phyloP scores from a whole-genome alignment of 1,140 invertebrate species.

The Plutomurus gul region DNA sequence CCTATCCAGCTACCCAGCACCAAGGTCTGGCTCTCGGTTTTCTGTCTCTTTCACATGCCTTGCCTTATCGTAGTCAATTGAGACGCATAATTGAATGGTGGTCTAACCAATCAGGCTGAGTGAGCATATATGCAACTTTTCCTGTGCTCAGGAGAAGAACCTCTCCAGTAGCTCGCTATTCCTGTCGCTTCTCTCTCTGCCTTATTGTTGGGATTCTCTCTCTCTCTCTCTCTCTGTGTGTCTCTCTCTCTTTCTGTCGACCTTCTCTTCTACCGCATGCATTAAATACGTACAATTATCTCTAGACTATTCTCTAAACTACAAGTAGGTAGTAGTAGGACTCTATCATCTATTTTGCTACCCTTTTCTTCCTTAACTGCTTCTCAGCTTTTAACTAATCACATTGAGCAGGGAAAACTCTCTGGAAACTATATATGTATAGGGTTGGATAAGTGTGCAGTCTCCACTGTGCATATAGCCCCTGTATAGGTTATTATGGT shows the following conservation, averaged over 20 bases:
- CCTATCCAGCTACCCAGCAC: conserved; percentile 19
- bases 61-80: conserved; percentile 2
- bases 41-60: conserved; percentile 19
- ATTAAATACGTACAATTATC: background rate
- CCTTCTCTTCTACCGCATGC: background rate
- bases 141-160: background rate
- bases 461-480: too few relatives aligned
- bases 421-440: too few relatives aligned
- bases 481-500: too few relatives aligned
- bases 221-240: background rate
- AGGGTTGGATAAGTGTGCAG: too few relatives aligned
- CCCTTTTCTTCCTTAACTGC: background rate
- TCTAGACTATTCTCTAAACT: background rate
- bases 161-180: too few relatives aligned
- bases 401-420: background rate
- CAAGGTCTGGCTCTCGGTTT: conserved; percentile 26
- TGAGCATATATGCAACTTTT: background rate
- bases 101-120: conserved; percentile 16
- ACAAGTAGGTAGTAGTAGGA: background rate
- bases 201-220: too few relatives aligned
- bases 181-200: too few relatives aligned
- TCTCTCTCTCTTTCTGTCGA: background rate
- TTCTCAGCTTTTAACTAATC: background rate
- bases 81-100: conserved; percentile 16
- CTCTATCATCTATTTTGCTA: background rate